phyloP scores from a whole-genome alignment of 2,888 invertebrate species.

The Acanthosoma haemorrhoidale region DNA sequence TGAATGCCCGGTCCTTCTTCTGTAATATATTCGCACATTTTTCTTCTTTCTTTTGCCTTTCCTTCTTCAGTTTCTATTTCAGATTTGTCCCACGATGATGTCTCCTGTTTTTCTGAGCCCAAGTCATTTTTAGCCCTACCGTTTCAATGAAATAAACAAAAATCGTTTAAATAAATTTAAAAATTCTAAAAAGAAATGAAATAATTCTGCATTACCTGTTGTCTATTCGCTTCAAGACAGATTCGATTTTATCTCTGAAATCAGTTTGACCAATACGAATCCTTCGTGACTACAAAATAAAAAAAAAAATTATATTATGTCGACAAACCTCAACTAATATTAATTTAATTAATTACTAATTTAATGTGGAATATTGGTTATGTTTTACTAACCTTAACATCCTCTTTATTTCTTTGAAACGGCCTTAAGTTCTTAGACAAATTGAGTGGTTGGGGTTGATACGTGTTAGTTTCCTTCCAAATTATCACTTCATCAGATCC shows the following conservation, averaged over 20 bases:
- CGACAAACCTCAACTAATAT: too few species aligned
- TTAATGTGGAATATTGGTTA: too few species aligned
- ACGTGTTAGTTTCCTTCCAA: slow-evolving; percentile 3
- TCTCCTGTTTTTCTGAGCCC: slow-evolving; percentile 19
- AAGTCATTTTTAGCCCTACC: slow-evolving; percentile 19
- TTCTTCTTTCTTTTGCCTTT: slow-evolving; percentile 34
- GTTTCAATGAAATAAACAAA: neutral
- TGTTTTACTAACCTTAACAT: neutral
- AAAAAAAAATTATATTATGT: neutral
- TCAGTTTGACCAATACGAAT: neutral
- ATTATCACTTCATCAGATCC: neutral
- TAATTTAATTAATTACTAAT: neutral
- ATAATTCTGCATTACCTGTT: neutral
- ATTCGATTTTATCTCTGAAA: neutral
- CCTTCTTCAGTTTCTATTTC: slow-evolving; percentile 34
- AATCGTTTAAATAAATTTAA: too few species aligned
- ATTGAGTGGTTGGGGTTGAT: slow-evolving; percentile 9
- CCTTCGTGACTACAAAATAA: neutral
- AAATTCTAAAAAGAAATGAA: too few species aligned
- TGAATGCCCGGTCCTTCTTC: slow-evolving; percentile 36
- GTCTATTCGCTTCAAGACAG: neutral
- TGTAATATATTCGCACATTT: slow-evolving; percentile 32
- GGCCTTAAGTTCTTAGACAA: neutral
- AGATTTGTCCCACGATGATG: slow-evolving; percentile 31
- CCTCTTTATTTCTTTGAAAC: neutral